Conservation (phyloP, 2,113 vertebrate species). For the Microtus ochrogaster region DNA sequence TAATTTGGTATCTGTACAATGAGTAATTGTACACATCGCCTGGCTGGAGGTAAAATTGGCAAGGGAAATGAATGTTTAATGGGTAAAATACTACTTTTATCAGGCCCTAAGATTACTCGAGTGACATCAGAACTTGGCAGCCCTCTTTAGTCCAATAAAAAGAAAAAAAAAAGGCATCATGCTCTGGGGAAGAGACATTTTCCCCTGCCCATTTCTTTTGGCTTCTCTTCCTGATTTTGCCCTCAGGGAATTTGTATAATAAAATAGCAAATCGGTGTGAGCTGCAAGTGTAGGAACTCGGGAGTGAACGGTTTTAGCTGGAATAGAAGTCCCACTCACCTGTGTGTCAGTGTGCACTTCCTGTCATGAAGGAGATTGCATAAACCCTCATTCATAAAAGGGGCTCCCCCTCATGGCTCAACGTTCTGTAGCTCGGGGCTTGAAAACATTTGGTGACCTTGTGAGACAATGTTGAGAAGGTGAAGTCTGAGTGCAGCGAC, state of each 20-base stretch:
- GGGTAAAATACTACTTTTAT: conserved; percentile 71
- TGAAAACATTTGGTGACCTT: too few species aligned
- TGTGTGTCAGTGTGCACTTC: neutral
- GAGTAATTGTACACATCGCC: conserved; percentile 43
- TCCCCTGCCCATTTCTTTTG: conserved; percentile 71
- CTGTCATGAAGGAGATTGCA: neutral
- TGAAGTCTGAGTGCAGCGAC: neutral
- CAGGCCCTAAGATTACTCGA: conserved; percentile 66
- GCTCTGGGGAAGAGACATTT: conserved; percentile 61
- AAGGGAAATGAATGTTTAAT: conserved; percentile 51
- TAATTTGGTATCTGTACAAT: conserved; percentile 62
- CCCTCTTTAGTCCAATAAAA: conserved; percentile 70
- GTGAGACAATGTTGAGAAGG: neutral
- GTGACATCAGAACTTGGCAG: conserved; percentile 79
- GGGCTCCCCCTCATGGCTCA: neutral
- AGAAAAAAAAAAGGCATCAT: conserved; percentile 67
- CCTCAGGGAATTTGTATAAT: conserved; percentile 36
- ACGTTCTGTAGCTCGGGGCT: neutral
- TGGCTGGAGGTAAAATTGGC: conserved; percentile 68
- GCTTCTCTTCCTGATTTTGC: conserved; percentile 68
- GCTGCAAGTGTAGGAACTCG: neutral
- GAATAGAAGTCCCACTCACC: neutral
- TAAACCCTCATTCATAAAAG: neutral
- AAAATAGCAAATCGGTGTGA: conserved; percentile 60
- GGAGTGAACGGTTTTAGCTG: conserved; percentile 9